Evolutionary conservation across 2,113 vertebrate genomes (phyloP).

Genomic region (Corythornis vintsioides): DNA sequence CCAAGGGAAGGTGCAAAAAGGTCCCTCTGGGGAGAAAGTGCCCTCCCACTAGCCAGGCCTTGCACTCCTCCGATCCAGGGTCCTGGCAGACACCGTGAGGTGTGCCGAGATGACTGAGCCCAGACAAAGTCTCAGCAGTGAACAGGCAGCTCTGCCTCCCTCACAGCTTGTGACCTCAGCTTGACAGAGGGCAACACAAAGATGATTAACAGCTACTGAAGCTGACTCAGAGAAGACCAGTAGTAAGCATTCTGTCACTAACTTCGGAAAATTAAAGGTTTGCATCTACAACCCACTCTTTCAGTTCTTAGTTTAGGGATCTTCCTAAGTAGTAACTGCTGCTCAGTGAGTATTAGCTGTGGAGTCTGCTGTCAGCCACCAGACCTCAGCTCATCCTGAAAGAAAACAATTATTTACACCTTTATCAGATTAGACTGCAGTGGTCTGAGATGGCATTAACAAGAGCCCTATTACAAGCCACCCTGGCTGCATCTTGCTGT

Average conservation of each 20-base stretch:
- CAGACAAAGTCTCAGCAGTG: background rate
- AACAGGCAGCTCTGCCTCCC: background rate
- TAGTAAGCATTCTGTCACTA: background rate
- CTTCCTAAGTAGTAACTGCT: background rate
- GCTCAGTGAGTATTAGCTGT: background rate
- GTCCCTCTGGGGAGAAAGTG: background rate
- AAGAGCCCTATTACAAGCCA: background rate
- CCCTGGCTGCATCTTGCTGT: background rate
- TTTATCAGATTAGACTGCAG: constrained; percentile 1
- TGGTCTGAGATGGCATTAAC: background rate
- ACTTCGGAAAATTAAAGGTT: background rate
- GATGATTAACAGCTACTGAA: constrained; percentile 9
- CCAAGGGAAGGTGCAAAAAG: background rate
- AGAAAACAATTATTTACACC: constrained; percentile 20
- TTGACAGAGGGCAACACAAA: background rate
- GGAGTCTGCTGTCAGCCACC: background rate
- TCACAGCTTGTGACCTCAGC: background rate
- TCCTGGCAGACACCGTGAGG: background rate
- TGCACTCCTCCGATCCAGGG: background rate
- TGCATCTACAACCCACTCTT: background rate
- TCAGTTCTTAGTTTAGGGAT: background rate
- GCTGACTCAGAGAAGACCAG: background rate
- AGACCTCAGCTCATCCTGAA: background rate
- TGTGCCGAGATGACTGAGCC: background rate
- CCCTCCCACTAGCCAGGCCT: background rate